Percentiles rank a stretch among this genome's conserved stretches.
Conservation (phyloP, 2,113 vertebrate species). For the Tauraco erythrolophus region DNA sequence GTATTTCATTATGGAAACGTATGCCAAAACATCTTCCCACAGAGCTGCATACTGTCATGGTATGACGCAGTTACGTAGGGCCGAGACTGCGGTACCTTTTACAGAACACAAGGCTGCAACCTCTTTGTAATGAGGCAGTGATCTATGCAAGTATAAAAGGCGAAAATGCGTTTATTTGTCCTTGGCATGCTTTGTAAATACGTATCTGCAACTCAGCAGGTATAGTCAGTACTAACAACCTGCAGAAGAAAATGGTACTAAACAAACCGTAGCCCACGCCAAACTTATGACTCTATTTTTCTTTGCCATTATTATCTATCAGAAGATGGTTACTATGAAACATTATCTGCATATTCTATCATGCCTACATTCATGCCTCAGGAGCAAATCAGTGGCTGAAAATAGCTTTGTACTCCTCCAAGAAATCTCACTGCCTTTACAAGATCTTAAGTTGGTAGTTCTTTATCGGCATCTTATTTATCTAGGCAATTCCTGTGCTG, state of each 20-base stretch:
- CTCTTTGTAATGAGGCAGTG: neutral
- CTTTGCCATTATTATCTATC: neutral
- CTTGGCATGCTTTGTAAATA: neutral
- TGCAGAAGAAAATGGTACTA: neutral
- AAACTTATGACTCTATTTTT: neutral
- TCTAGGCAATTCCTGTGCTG: neutral
- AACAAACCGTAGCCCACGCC: neutral
- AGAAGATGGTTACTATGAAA: constrained; percentile 23
- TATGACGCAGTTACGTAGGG: neutral
- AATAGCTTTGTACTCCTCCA: neutral
- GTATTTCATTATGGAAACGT: neutral
- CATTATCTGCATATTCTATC: neutral
- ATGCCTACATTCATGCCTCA: neutral
- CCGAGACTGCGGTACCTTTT: fast-evolving
- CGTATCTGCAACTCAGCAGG: neutral
- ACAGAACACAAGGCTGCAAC: neutral
- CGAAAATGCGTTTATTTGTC: neutral
- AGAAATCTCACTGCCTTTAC: neutral
- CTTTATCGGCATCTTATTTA: constrained; percentile 22
- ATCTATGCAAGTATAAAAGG: neutral
- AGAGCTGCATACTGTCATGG: neutral
- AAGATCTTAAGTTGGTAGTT: neutral
- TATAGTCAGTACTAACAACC: neutral
- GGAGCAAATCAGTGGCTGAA: neutral
- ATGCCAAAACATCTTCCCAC: neutral